Percentiles rank a stretch among this genome's conserved stretches.
Conservation (phyloP, 2,888 invertebrate species). For the Sylvicola cinctus region DNA sequence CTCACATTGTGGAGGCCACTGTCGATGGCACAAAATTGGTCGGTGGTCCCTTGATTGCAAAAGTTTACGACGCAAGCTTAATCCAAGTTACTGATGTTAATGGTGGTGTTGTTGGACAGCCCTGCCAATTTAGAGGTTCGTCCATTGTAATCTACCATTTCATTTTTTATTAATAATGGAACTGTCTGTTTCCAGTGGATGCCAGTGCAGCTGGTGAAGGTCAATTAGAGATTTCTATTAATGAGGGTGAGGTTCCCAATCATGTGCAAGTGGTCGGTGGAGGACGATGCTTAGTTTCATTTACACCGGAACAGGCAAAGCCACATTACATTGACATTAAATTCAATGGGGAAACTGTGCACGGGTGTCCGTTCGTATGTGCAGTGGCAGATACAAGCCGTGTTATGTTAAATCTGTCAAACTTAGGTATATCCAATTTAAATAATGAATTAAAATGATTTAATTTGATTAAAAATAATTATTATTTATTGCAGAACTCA, state of each 20-base stretch:
- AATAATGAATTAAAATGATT: constrained; percentile 4
- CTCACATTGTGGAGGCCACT: constrained; percentile 77
- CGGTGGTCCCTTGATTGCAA: constrained; percentile 77
- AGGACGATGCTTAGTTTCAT: constrained; percentile 82
- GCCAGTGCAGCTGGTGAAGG: constrained; percentile 98
- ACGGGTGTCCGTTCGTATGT: constrained; percentile 78
- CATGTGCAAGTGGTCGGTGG: constrained; percentile 93
- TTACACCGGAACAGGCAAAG: constrained; percentile 79
- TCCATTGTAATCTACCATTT: no score
- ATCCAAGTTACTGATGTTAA: constrained; percentile 89
- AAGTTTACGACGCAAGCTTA: constrained; percentile 84
- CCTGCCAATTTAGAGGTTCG: constrained; percentile 68
- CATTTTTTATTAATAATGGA: constrained; percentile 2
- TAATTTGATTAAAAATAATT: neutral
- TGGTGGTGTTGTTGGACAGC: constrained; percentile 84
- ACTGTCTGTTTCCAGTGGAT: constrained; percentile 50
- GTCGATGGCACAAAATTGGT: constrained; percentile 79
- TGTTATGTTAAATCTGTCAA: constrained; percentile 48
- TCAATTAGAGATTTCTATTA: constrained; percentile 96
- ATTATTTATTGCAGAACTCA: constrained; percentile 35
- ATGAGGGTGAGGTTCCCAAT: constrained; percentile 97
- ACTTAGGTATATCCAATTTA: constrained; percentile 23
- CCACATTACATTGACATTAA: constrained; percentile 88
- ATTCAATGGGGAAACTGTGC: constrained; percentile 86
- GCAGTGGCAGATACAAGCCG: constrained; percentile 61